Base-by-base conservation (phyloP, 2,797 vertebrate genomes). In the Macropodus opercularis region DNA sequence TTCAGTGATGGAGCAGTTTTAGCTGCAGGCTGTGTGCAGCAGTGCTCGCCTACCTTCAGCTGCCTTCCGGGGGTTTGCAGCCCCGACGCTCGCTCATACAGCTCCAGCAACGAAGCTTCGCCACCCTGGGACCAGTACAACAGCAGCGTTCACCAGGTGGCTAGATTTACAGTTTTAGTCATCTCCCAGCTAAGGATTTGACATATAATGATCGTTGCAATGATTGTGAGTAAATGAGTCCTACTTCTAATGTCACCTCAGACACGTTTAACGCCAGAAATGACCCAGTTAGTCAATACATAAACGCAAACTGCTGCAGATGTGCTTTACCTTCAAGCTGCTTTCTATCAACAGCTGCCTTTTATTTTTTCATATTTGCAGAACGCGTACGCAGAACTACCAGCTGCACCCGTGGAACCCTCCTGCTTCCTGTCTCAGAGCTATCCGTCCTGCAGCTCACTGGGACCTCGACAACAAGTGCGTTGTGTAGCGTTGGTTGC, bases 401-500 rank as follows among this genome's bases (percentile, higher is more conserved):
- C 78, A 42, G 35, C 66, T 8, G 48, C n/a, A 12, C 55, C 73
- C 3, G 78, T 56, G 44, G 86, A 91, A 23, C 65, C 85, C n/a
- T 43, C 84, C 21, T 90, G 91, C 79, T 96, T 94, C 73, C 90
- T 93, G 47, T 89, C 94, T 19, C 91, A 90, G 14, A 82, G 89
- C 63, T 93, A 92, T 57, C 82, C 90, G n/a, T 80, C 92, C 72
- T 95, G 92, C 65, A 91, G 88, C 39, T 79, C 94, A n/a, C 84
- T 89, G 1, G 92, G 92, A 35, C 81, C 94, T 17, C 84, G 90
- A 17, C 93, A 96, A 94, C 97, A 84, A 81, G 61, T 32, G 17
- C 23, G 21, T 26, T n/a, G n/a, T n/a, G n/a, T n/a, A n/a, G 4
- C 38, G 19, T 14, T 17, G 1, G 1, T 9, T 58, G 1, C 47